These are phyloP conservation scores for Cecidostiba fungosa DNA, from an alignment of 2,888 invertebrate genomes.

Conservation along the genomic window DNA sequence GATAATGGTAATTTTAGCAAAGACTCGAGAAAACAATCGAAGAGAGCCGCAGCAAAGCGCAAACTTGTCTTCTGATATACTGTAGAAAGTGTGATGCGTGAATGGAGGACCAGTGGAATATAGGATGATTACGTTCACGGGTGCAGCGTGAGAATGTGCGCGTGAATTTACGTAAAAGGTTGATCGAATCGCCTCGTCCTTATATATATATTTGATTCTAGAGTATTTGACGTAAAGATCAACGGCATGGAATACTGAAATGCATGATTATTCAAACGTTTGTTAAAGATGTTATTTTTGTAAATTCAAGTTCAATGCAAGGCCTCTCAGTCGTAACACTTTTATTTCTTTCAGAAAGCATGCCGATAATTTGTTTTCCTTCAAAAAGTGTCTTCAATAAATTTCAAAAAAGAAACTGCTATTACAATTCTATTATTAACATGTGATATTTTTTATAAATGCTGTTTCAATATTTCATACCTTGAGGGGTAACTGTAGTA, in stretches of 20 bases:
- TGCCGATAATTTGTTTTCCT: not conserved
- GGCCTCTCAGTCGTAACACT: slow-evolving; percentile 13
- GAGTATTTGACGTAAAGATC: not conserved
- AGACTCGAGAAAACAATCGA: slow-evolving; percentile 60
- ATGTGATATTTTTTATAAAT: slow-evolving; percentile 26
- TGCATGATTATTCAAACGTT: not conserved
- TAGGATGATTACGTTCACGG: slow-evolving; percentile 1
- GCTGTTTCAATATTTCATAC: slow-evolving; percentile 52
- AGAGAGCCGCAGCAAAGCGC: slow-evolving; percentile 60
- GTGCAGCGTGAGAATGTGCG: slow-evolving; percentile 6
- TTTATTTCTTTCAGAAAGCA: not conserved
- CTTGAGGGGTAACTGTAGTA: slow-evolving; percentile 43
- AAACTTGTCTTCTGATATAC: slow-evolving; percentile 62
- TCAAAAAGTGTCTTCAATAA: not conserved
- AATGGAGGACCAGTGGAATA: not conserved
- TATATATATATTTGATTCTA: slow-evolving; percentile 46
- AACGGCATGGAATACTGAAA: slow-evolving; percentile 54
- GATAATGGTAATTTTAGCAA: slow-evolving; percentile 54
- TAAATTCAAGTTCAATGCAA: slow-evolving; percentile 34
- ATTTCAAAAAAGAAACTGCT: not conserved
- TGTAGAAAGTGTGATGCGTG: slow-evolving; percentile 51
- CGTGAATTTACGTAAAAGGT: slow-evolving; percentile 1
- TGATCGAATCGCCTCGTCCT: slow-evolving; percentile 53
- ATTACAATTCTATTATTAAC: not conserved
- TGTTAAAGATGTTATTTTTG: slow-evolving; percentile 17